phyloP scores from a whole-genome alignment of 2,113 vertebrate genomes.

The Hypanus sabinus region DNA sequence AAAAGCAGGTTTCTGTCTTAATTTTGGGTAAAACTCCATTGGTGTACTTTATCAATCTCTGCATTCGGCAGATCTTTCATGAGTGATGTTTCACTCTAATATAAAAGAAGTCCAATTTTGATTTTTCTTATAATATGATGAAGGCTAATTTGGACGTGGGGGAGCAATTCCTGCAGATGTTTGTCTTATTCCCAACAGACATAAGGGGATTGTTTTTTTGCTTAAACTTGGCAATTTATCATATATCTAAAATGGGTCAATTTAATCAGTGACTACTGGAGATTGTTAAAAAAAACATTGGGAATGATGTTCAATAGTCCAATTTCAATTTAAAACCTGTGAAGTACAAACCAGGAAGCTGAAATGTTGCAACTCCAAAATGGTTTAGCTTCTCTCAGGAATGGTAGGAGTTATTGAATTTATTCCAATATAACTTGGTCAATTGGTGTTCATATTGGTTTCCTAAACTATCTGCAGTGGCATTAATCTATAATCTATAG shows the following conservation, averaged over 20 bases:
- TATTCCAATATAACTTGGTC: neutral
- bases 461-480: neutral
- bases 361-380: neutral
- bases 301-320: neutral
- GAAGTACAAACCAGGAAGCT: neutral
- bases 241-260: neutral
- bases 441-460: neutral
- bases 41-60: neutral
- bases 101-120: too few species aligned
- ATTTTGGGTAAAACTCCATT: neutral
- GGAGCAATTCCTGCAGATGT: neutral
- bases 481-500: neutral
- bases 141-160: neutral
- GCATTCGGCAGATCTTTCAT: neutral
- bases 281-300: neutral
- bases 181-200: neutral
- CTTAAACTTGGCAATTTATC: neutral
- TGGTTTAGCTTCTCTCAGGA: neutral
- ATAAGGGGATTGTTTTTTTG: neutral
- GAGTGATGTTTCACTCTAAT: too few species aligned
- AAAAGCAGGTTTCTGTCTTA: neutral
- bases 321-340: neutral
- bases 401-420: neutral
- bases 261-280: neutral
- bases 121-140: neutral